Percentiles rank a stretch among this genome's conserved stretches.
Evolutionary conservation across 2,113 vertebrate species (phyloP).

Genomic region (Vombatus ursinus): DNA sequence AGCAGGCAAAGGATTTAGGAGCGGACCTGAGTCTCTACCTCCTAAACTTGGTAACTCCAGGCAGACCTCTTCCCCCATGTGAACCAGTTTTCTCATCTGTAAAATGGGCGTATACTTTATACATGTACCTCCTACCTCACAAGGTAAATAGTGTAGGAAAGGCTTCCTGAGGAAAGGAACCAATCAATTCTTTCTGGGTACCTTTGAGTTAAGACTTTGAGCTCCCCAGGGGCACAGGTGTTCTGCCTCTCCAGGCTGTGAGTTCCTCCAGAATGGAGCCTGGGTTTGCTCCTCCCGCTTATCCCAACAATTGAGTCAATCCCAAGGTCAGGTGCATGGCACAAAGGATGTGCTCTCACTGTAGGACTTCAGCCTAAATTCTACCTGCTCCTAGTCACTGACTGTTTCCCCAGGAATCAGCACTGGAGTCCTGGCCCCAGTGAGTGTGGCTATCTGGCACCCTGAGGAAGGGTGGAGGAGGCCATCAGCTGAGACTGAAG

Average conservation of each 20-base stretch:
- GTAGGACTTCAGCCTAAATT: not conserved
- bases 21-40: no score
- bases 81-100: not conserved
- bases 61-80: not conserved
- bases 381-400: not conserved
- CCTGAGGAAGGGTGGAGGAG: not conserved
- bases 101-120: not conserved
- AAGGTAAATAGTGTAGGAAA: not conserved
- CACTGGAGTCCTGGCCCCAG: not conserved
- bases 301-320: not conserved
- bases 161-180: not conserved
- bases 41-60: not conserved
- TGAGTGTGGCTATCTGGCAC: no score
- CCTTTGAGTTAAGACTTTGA: not conserved
- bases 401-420: not conserved
- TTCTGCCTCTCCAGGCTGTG: not conserved
- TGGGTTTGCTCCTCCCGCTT: not conserved
- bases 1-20: no score
- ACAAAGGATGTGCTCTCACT: not conserved
- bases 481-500: not conserved
- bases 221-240: not conserved
- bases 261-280: not conserved
- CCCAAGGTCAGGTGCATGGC: not conserved
- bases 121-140: not conserved
- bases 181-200: not conserved